Percentiles rank a stretch among this genome's conserved stretches.
These are phyloP conservation scores for Grapholita molesta DNA, from an alignment of 1,140 invertebrate genomes.

Conservation along the genomic window DNA sequence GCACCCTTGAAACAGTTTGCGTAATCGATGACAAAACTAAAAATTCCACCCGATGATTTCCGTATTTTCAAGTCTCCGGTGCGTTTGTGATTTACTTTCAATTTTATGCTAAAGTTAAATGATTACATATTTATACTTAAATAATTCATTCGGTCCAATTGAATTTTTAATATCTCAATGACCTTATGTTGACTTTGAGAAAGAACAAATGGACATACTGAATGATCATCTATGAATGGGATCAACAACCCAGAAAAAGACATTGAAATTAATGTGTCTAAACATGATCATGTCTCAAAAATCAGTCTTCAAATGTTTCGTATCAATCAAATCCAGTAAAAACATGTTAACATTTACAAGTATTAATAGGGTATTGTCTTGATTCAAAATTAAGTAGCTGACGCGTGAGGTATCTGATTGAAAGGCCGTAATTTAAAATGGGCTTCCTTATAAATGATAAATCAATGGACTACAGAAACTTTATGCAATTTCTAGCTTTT, in stretches of 20 bases:
- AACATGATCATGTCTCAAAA: not conserved
- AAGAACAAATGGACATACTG: not conserved
- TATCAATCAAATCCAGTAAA: not conserved
- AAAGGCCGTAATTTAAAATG: constrained; percentile 13
- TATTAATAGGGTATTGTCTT: constrained; percentile 23
- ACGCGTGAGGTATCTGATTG: not conserved
- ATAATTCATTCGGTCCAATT: no score
- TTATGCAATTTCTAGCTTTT: constrained; percentile 35
- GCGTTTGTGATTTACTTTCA: not conserved
- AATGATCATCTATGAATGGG: not conserved
- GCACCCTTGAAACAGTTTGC: constrained; percentile 78
- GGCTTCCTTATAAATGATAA: not conserved
- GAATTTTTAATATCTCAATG: not conserved
- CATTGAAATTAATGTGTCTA: not conserved
- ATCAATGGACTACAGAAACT: constrained; percentile 21
- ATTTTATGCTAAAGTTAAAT: not conserved
- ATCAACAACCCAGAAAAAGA: not conserved
- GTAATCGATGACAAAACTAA: constrained; percentile 79
- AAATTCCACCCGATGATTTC: constrained; percentile 77
- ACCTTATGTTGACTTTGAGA: not conserved
- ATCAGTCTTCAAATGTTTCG: not conserved
- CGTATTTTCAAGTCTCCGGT: constrained; percentile 65
- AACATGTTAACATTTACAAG: constrained; percentile 22
- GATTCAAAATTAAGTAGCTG: constrained; percentile 1
- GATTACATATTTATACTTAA: no score